phyloP scores from a whole-genome alignment of 2,888 invertebrate genomes.

The Teleiodes luculella region DNA sequence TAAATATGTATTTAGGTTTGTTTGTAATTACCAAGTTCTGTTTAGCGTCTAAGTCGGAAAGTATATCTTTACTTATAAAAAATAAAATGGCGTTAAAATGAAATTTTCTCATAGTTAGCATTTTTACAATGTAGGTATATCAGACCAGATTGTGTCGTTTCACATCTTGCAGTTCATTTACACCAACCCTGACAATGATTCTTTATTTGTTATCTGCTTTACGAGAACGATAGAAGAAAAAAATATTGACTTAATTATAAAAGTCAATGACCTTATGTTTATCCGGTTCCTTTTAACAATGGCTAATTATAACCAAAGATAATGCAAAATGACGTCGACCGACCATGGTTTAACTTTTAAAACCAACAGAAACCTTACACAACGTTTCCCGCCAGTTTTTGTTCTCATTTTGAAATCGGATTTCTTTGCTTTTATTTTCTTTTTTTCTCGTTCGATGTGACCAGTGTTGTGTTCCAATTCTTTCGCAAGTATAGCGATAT shows the following conservation, averaged over 20 bases:
- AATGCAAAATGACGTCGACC: conserved; percentile 9
- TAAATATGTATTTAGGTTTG: too few relatives aligned
- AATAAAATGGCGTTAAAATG: too few relatives aligned
- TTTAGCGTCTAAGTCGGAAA: too few relatives aligned
- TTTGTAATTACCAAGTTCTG: too few relatives aligned
- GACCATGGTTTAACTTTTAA: conserved; percentile 21
- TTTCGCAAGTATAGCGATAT: conserved; percentile 40
- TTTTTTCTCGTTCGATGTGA: conserved; percentile 31
- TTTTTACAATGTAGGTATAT: neutral
- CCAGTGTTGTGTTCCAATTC: conserved; percentile 36
- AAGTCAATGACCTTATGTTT: conserved; percentile 11
- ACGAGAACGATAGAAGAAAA: conserved; percentile 6
- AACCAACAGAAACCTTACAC: conserved; percentile 34
- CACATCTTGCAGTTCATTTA: neutral
- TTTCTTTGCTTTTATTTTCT: conserved; percentile 23
- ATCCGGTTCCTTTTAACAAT: conserved; percentile 12
- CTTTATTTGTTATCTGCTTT: conserved; percentile 8
- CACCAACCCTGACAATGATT: conserved; percentile 16
- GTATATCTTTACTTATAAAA: too few relatives aligned
- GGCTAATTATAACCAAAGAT: conserved; percentile 12
- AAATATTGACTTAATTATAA: conserved; percentile 24
- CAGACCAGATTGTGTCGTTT: neutral
- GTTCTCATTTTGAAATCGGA: conserved; percentile 24
- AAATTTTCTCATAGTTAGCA: too few relatives aligned
- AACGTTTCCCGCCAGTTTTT: conserved; percentile 32